These are phyloP conservation scores for Trachymyrmex cornetzi DNA, from an alignment of 1,140 invertebrate species.

Conservation along the genomic window DNA sequence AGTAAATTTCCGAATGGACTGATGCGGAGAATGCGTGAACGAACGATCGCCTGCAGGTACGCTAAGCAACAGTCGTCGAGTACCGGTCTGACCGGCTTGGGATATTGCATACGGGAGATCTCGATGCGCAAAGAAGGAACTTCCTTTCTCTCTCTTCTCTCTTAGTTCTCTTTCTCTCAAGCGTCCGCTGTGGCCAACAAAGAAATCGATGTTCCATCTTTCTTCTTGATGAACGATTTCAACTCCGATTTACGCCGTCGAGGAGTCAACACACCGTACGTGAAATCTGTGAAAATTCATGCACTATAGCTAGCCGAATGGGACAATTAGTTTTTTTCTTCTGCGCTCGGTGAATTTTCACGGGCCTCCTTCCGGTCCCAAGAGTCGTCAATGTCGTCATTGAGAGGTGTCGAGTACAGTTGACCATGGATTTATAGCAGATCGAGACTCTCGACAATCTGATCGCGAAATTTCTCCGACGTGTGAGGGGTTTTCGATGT, in stretches of 20 bases:
- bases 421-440: slow-evolving; percentile 4
- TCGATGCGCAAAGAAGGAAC: slow-evolving; percentile 46
- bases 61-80: slow-evolving; percentile 65
- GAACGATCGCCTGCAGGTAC: slow-evolving; percentile 67
- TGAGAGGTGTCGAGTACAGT: slow-evolving; percentile 26
- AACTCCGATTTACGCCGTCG: slow-evolving; percentile 44
- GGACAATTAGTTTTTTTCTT: slow-evolving; percentile 32
- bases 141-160: background rate
- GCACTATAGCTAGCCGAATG: background rate
- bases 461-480: slow-evolving; percentile 64
- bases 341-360: background rate
- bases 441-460: slow-evolving; percentile 39
- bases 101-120: slow-evolving; percentile 77
- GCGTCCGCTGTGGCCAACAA: slow-evolving; percentile 63
- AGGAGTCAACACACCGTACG: slow-evolving; percentile 30
- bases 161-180: slow-evolving; percentile 6
- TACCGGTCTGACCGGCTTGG: slow-evolving; percentile 81
- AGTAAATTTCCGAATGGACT: slow-evolving; percentile 28
- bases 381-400: slow-evolving; percentile 3
- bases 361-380: background rate
- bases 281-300: background rate
- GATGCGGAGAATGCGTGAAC: slow-evolving; percentile 43
- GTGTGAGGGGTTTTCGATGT: slow-evolving; percentile 32
- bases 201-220: slow-evolving; percentile 61
- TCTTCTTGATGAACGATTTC: slow-evolving; percentile 34